These are phyloP conservation scores for Scopus umbretta DNA, from an alignment of 2,113 vertebrate species.

Conservation along the genomic window DNA sequence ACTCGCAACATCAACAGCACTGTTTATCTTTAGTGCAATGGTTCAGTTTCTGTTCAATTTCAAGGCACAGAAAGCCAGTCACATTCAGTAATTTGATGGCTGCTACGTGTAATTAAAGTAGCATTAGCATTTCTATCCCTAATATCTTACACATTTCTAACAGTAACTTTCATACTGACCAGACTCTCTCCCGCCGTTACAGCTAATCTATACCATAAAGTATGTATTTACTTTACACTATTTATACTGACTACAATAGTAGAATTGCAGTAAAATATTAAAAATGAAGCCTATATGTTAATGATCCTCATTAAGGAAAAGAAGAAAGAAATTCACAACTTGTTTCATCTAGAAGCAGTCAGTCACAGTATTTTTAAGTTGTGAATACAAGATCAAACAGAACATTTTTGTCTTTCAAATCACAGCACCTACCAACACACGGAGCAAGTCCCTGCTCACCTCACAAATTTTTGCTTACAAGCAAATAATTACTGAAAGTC, in stretches of 20 bases:
- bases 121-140: not conserved
- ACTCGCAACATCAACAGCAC: not conserved
- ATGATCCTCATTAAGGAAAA: not conserved
- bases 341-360: not conserved
- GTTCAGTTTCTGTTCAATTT: not conserved
- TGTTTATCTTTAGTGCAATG: not conserved
- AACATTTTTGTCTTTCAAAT: not conserved
- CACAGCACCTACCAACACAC: not conserved
- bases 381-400: not conserved
- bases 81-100: not conserved
- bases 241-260: not conserved
- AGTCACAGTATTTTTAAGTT: not conserved
- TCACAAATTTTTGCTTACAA: constrained; percentile 20
- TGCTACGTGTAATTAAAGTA: not conserved
- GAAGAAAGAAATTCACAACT: not conserved
- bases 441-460: not conserved
- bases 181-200: not conserved
- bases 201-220: not conserved
- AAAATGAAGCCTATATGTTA: not conserved
- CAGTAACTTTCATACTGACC: not conserved
- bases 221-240: not conserved
- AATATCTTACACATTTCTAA: not conserved
- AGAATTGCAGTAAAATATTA: not conserved
- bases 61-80: not conserved
- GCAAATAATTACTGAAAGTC: constrained; percentile 30